phyloP scores from a whole-genome alignment of 1,140 invertebrate species.

The Stenopsyche tienmushanensis region DNA sequence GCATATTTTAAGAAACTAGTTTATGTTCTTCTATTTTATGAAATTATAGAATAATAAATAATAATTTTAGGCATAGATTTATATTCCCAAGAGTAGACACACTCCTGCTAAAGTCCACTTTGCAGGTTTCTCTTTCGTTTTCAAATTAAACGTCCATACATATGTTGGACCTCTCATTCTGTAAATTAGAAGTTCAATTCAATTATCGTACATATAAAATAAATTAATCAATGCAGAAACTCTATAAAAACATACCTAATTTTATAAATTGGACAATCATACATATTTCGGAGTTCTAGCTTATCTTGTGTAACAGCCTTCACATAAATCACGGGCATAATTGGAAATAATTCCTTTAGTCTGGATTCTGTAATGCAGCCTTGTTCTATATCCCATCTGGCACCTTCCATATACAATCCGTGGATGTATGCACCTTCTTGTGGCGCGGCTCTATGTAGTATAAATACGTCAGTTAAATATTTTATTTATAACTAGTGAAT shows the following conservation, averaged over 20 bases:
- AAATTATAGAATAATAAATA: too few relatives aligned
- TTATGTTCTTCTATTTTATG: too few relatives aligned
- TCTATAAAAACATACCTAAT: slow-evolving; percentile 70
- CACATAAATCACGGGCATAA: slow-evolving; percentile 91
- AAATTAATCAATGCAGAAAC: not conserved
- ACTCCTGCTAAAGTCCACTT: slow-evolving; percentile 94
- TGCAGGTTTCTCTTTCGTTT: slow-evolving; percentile 82
- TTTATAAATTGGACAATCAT: slow-evolving; percentile 93
- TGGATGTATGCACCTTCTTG: slow-evolving; percentile 89
- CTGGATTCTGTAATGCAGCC: slow-evolving; percentile 80
- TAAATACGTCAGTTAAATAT: too few relatives aligned
- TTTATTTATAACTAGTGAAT: too few relatives aligned
- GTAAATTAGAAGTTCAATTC: too few relatives aligned
- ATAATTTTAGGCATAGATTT: slow-evolving; percentile 41
- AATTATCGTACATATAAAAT: too few relatives aligned
- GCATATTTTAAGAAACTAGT: too few relatives aligned
- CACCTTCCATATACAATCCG: slow-evolving; percentile 91
- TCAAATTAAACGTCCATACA: slow-evolving; percentile 95
- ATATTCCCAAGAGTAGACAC: slow-evolving; percentile 79
- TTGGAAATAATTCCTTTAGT: slow-evolving; percentile 85
- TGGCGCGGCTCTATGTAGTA: slow-evolving; percentile 65
- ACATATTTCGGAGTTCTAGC: slow-evolving; percentile 81
- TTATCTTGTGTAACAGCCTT: slow-evolving; percentile 87
- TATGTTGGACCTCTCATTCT: slow-evolving; percentile 83
- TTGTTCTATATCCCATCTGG: slow-evolving; percentile 80